These are phyloP conservation scores for Rhea pennata DNA, from an alignment of 2,113 vertebrate genomes.

Conservation along the genomic window DNA sequence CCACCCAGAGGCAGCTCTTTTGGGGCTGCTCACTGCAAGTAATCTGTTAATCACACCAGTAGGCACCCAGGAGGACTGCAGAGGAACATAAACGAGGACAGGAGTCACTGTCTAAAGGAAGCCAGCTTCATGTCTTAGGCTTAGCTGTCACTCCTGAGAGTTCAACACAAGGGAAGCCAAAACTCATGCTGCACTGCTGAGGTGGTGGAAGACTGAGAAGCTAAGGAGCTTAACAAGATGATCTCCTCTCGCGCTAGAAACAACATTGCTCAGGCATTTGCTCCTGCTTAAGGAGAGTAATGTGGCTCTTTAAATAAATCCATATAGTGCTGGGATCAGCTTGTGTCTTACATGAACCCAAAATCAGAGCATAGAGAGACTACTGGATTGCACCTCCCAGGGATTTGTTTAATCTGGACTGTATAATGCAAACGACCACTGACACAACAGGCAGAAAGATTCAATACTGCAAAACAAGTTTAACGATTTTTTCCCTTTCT, in stretches of 20 bases:
- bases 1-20: neutral
- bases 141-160: fast-evolving
- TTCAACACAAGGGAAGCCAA: fast-evolving
- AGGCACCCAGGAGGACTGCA: neutral
- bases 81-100: neutral
- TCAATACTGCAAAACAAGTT: neutral
- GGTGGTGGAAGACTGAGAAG: neutral
- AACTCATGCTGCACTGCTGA: neutral
- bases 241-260: fast-evolving
- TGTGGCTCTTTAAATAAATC: neutral
- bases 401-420: neutral
- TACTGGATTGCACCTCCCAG: neutral
- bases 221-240: neutral
- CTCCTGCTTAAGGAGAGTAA: neutral
- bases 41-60: neutral
- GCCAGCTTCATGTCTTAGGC: fast-evolving
- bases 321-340: neutral
- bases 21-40: neutral
- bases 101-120: fast-evolving
- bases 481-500: neutral
- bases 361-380: neutral
- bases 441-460: neutral
- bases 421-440: neutral
- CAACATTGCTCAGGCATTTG: neutral
- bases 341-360: fast-evolving